Percentiles rank a stretch among this genome's conserved stretches.
Conservation (phyloP, 2,113 vertebrate genomes). For the Myiagra hebetior region DNA sequence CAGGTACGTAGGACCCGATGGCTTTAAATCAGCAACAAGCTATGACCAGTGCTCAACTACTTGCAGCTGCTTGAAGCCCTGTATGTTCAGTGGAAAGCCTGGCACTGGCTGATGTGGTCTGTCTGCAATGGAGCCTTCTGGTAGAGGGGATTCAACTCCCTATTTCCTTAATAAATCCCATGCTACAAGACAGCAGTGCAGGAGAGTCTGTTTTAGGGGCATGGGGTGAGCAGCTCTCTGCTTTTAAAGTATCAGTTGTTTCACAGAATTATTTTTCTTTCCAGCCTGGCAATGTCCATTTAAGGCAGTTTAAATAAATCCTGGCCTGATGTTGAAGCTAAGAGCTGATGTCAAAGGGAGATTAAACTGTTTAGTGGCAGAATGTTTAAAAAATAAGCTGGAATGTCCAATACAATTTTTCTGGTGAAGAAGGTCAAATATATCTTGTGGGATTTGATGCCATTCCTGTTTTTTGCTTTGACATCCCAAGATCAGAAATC, state of each 20-base stretch:
- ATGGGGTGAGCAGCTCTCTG: not conserved
- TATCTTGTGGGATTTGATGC: not conserved
- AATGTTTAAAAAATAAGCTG: conserved; percentile 24
- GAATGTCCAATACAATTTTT: not conserved
- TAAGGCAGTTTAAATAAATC: conserved; percentile 20
- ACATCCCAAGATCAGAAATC: not conserved
- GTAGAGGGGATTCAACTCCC: not conserved
- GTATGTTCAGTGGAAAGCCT: not conserved
- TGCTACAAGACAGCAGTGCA: not conserved
- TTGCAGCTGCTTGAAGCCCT: not conserved
- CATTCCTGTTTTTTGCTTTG: not conserved
- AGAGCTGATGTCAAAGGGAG: not conserved
- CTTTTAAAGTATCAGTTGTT: conserved; percentile 26
- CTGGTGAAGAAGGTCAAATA: not conserved
- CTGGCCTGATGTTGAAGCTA: not conserved
- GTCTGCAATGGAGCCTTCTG: not conserved
- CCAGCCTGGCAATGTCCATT: not conserved
- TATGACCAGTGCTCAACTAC: not conserved
- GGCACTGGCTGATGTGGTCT: not conserved
- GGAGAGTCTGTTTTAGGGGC: not conserved
- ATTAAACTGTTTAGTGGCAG: not conserved
- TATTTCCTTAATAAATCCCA: not conserved
- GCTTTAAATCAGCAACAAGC: not conserved
- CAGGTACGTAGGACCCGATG: accelerated
- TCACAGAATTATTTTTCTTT: conserved; percentile 42